phyloP scores from a whole-genome alignment of 2,113 vertebrate genomes.

The Struthio camelus region DNA sequence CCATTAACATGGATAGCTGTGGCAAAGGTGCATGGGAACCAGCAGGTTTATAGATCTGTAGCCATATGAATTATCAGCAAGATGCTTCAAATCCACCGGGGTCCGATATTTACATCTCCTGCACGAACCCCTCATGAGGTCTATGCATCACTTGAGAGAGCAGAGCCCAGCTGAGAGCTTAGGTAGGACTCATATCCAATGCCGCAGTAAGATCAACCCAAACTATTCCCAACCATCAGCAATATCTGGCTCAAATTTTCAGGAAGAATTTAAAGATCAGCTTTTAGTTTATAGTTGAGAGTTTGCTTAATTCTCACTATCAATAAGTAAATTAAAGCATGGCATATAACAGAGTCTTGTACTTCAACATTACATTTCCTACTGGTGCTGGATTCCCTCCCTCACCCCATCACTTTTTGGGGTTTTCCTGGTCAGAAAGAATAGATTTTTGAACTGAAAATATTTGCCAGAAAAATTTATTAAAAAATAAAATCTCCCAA shows the following conservation, averaged over 20 bases:
- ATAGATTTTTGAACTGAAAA: not conserved
- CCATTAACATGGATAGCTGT: conserved; percentile 51
- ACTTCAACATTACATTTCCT: not conserved
- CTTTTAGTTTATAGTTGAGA: not conserved
- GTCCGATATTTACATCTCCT: conserved; percentile 25
- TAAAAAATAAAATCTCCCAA: not conserved
- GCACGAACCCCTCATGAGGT: not conserved
- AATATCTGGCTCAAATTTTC: not conserved
- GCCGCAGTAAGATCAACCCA: not conserved
- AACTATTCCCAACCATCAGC: not conserved
- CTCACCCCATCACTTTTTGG: accelerated
- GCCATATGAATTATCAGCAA: conserved; percentile 60
- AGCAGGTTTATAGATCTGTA: conserved; percentile 55
- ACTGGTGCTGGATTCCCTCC: not conserved
- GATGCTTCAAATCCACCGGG: conserved; percentile 32
- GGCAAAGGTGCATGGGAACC: conserved; percentile 52
- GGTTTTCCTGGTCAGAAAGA: not conserved
- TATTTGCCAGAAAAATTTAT: not conserved
- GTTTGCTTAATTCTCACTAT: not conserved
- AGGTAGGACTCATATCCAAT: not conserved
- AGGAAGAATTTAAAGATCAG: not conserved
- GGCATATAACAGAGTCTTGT: not conserved
- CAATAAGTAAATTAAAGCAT: not conserved
- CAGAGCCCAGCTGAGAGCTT: no score
- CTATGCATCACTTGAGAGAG: not conserved